A percentile compares a stretch with the other conserved stretches of the same genome.
phyloP scores from a whole-genome alignment of 1,140 invertebrate species.

The Calycopis cecrops region DNA sequence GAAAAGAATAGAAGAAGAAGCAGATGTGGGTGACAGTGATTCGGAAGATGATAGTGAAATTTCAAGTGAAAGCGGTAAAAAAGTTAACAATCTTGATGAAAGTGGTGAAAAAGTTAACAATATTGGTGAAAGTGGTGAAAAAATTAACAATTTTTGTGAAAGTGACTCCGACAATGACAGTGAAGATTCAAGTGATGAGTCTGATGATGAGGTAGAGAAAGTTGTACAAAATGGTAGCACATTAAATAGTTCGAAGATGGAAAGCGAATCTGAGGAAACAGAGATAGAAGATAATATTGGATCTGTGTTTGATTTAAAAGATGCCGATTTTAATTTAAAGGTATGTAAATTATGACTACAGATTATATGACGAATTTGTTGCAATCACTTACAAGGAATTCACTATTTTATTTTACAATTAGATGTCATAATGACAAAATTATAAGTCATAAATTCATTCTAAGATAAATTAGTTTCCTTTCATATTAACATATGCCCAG shows the following conservation, averaged over 20 bases:
- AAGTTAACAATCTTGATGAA: conserved; percentile 13
- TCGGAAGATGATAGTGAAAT: conserved; percentile 11
- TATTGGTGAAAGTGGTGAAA: conserved; percentile 6
- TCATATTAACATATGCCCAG: no score
- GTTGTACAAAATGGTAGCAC: conserved; percentile 15
- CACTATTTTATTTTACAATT: no score
- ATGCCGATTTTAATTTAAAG: conserved; percentile 48
- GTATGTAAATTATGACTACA: conserved; percentile 26
- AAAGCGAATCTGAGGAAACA: conserved; percentile 33
- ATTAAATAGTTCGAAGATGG: conserved; percentile 13
- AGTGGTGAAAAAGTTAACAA: conserved; percentile 2
- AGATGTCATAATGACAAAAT: no score
- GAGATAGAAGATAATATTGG: conserved; percentile 28
- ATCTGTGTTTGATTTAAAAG: conserved; percentile 46
- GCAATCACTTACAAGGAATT: no score
- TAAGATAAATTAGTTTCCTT: no score
- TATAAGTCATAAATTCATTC: no score
- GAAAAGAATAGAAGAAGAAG: conserved; percentile 7
- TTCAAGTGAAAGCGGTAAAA: neutral
- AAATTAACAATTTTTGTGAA: conserved; percentile 22
- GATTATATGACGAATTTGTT: conserved; percentile 5
- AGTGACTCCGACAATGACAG: conserved; percentile 11
- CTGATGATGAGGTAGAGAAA: conserved; percentile 61
- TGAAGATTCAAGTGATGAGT: conserved; percentile 25
- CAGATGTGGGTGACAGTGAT: neutral